Conservation (phyloP, 2,888 invertebrate genomes). For the Agrotis puta region DNA sequence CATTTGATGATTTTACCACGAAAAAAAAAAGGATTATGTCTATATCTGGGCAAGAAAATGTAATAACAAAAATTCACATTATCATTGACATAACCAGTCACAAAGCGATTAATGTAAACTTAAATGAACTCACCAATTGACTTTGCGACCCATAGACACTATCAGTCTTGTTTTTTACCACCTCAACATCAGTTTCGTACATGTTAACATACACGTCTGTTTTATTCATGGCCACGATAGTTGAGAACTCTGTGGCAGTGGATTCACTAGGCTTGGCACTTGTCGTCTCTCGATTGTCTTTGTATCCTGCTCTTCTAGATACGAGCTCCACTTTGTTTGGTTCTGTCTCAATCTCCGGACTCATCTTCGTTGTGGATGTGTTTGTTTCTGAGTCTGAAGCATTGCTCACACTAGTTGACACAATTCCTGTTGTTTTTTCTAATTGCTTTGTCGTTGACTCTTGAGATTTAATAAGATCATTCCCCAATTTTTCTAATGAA, state of each 20-base stretch:
- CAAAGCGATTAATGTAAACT: not conserved
- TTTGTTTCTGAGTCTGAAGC: slow-evolving; percentile 18
- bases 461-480: slow-evolving; percentile 45
- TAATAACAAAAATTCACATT: too few species aligned
- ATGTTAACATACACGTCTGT: slow-evolving; percentile 61
- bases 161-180: slow-evolving; percentile 62
- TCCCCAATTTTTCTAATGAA: slow-evolving; percentile 69
- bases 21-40: too few species aligned
- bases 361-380: slow-evolving; percentile 28
- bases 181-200: slow-evolving; percentile 67
- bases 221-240: slow-evolving; percentile 35
- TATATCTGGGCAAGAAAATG: too few species aligned
- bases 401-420: slow-evolving; percentile 17
- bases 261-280: slow-evolving; percentile 48
- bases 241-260: slow-evolving; percentile 32
- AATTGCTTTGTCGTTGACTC: slow-evolving; percentile 31
- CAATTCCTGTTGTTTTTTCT: slow-evolving; percentile 18
- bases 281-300: slow-evolving; percentile 76
- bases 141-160: slow-evolving; percentile 74
- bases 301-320: slow-evolving; percentile 81
- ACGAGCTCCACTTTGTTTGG: slow-evolving; percentile 68
- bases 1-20: too few species aligned
- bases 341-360: slow-evolving; percentile 7
- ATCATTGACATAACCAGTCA: not conserved
- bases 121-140: slow-evolving; percentile 77